Conservation (phyloP, 2,113 vertebrate genomes). For the Actenoides hombroni region DNA sequence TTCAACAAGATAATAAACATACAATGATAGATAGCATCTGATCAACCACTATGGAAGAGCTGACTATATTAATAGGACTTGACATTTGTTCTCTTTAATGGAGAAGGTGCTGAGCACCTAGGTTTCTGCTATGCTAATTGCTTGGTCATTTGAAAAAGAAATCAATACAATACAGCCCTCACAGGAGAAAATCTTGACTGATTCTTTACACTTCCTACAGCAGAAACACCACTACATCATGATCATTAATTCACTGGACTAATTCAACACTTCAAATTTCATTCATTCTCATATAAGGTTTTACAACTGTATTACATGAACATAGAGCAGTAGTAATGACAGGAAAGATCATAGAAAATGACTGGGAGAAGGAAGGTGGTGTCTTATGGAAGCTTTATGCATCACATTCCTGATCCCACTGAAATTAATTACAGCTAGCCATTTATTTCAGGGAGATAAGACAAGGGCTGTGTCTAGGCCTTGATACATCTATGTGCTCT, state of each 20-base stretch:
- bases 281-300: slow-evolving; percentile 20
- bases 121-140: slow-evolving; percentile 63
- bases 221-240: slow-evolving; percentile 14
- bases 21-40: slow-evolving; percentile 56
- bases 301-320: neutral
- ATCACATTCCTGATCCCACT: neutral
- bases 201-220: slow-evolving; percentile 7
- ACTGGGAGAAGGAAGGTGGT: neutral
- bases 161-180: neutral
- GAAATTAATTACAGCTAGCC: neutral
- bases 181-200: slow-evolving; percentile 31
- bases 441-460: neutral
- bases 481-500: neutral
- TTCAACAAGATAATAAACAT: slow-evolving; percentile 61
- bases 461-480: neutral
- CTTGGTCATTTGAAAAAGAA: slow-evolving; percentile 54
- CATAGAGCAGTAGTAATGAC: neutral
- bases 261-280: slow-evolving; percentile 41
- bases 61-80: slow-evolving; percentile 62
- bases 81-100: slow-evolving; percentile 59
- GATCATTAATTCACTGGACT: slow-evolving; percentile 24
- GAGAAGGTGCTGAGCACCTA: slow-evolving; percentile 49
- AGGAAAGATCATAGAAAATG: neutral
- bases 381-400: neutral
- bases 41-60: slow-evolving; percentile 44